Base-by-base conservation (phyloP, 37 sponge, comb jelly and placozoan genomes). In the Beroe forskalii region DNA sequence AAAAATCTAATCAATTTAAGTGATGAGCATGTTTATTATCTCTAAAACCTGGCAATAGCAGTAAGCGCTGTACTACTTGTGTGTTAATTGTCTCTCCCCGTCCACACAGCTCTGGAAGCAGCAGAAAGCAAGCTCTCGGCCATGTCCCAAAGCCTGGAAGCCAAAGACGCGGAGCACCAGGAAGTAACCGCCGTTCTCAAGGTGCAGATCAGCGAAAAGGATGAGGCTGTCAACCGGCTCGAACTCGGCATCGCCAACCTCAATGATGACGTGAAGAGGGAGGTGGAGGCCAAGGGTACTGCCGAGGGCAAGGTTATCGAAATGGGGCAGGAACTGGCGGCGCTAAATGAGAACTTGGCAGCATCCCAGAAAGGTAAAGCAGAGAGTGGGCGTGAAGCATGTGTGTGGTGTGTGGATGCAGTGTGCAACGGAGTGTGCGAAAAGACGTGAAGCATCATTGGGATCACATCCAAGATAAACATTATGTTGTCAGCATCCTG, bases 71-170 rank as follows among this genome's bases (percentile, higher is more conserved):
- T n/a, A n/a, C n/a, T n/a, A n/a, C n/a, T 48, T 12, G 55, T 17
- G 12, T 48, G 6, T 48, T 64, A 64, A 64, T 64, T 23, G 25
- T 23, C 17, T 64, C 14, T 64, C 66, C 66, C 25, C 17, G 30
- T 33, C 39, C 72, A 69, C 19, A 48, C 55, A 48, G 55, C 27
- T 36, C 27, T 69, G 72, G 72, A 27, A 9, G 72, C 28, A 33
- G 72, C 32, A 17, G 72, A 69, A 35, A 32, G 33, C 37, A 28
- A 69, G 9, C 72, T 69, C 9, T 2, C 4, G 1, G 38, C 2
- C 1, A 69, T 69, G 72, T 32, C 72, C 17, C 33, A 69, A 69
- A 37, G 37, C 32, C 72, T 69, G 72, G 72, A 31, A 20, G 38
- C 27, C 19, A 69, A 69, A 33, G 72, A 69, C 33, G 39, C 35